These are phyloP conservation scores for Pelecanoides urinatrix DNA, from an alignment of 2,113 vertebrate species.

Conservation along the genomic window DNA sequence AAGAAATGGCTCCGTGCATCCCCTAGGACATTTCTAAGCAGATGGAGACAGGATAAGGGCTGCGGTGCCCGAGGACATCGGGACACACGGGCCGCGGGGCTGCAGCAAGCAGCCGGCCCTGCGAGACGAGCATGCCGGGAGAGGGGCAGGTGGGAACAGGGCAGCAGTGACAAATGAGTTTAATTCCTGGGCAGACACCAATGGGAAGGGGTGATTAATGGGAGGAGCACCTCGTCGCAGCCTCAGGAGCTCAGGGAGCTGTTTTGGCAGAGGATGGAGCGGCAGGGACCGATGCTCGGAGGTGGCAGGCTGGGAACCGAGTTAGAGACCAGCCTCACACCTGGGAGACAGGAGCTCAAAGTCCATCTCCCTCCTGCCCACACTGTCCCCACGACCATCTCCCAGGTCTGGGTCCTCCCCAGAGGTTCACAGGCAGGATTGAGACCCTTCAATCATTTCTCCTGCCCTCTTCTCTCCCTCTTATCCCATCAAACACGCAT, in stretches of 20 bases:
- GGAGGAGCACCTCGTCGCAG: accelerated
- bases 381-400: neutral
- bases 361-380: neutral
- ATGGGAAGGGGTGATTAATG: slow-evolving; percentile 30
- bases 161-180: slow-evolving; percentile 39
- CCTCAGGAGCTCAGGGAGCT: neutral
- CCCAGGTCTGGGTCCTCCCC: neutral
- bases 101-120: neutral
- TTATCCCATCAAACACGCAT: neutral
- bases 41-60: neutral
- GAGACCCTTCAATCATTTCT: neutral
- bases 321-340: neutral
- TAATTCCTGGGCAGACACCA: slow-evolving; percentile 34
- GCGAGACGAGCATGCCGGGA: accelerated
- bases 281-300: neutral
- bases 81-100: accelerated
- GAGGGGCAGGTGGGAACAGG: neutral
- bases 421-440: neutral
- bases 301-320: accelerated
- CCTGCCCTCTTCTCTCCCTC: neutral
- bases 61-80: accelerated
- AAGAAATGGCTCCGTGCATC: accelerated
- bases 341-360: neutral
- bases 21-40: neutral
- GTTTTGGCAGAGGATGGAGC: neutral